Evolutionary conservation across 2,113 vertebrate species (phyloP), one percentile per base, ranked within the genome.

Genomic region (Bambusicola thoracicus): DNA sequence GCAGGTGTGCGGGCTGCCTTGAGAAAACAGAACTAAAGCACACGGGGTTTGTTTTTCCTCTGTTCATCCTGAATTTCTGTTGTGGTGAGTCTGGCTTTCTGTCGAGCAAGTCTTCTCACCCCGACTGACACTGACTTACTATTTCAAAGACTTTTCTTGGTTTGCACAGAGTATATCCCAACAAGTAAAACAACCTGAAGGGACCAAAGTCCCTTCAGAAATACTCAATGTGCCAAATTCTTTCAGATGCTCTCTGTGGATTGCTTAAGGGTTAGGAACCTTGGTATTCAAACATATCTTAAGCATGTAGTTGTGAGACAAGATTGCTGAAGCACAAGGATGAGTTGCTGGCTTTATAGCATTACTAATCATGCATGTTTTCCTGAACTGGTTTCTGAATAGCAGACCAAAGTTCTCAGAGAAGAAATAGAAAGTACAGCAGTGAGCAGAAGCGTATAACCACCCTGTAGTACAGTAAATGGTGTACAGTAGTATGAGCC

Each of bases 161-260:
- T 40, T 78, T 90, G 9, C 36, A 8, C 6, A 38, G 10, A 8
- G 27, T 30, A 46, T 66, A 21, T 74, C 61, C 12, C 0, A 3
- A 68, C 10, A 53, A 40, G 17, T 76, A 59, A 67, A 86, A 36
- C 9, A 20, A 2, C 11, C 19, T 56, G n/a, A n/a, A n/a, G n/a
- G n/a, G n/a, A 1, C 6, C 13, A 68, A 8, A 66, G 16, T 3
- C 7, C 9, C n/a, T 72, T 72, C 51, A 68, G 59, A 63, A 11
- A 8, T 16, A 58, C 4, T 1, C 7, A 0, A 0, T n/a, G 4
- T 4, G 8, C 11, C 11, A 25, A 68, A n/a, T 14, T 2, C 7
- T 67, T 72, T 48, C 41, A 13, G 25, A n/a, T 30, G 27, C 51
- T 44, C 20, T 32, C 8, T 46, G 11, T n/a, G 15, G 5, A 2